Evolutionary conservation across 2,797 vertebrate genomes (phyloP).

Genomic region (Gobionotothen gibberifrons): DNA sequence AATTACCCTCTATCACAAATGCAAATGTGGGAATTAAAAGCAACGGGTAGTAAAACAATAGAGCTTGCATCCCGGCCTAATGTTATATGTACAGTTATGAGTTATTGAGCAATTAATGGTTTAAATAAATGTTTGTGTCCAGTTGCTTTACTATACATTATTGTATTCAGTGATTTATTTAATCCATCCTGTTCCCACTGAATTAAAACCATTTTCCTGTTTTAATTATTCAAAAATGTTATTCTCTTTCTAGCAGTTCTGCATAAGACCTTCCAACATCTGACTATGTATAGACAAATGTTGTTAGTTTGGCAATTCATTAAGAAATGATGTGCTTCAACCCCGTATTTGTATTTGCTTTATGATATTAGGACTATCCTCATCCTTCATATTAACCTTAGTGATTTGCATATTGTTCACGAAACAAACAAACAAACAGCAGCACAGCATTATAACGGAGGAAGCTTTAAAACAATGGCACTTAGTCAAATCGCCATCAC

Average conservation of each 20-base stretch:
- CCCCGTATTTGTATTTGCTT: neutral
- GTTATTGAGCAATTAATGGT: constrained; percentile 67
- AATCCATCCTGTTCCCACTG: neutral
- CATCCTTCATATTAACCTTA: constrained; percentile 1
- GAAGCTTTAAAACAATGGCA: constrained; percentile 57
- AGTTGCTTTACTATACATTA: constrained; percentile 48
- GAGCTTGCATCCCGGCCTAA: constrained; percentile 38
- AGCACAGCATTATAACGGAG: constrained; percentile 17
- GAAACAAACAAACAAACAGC: constrained; percentile 44
- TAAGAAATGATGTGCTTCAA: neutral
- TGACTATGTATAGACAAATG: neutral
- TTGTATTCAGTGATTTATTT: constrained; percentile 31
- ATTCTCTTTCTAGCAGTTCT: neutral
- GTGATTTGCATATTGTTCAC: constrained; percentile 50
- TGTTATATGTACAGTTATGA: constrained; percentile 53
- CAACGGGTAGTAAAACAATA: constrained; percentile 67
- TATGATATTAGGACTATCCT: neutral
- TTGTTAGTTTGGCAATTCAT: neutral
- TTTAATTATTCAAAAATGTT: constrained; percentile 21
- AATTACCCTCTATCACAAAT: constrained; percentile 81
- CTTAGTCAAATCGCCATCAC: constrained; percentile 45
- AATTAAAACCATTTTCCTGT: neutral
- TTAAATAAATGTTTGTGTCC: constrained; percentile 44
- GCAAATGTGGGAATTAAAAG: constrained; percentile 79
- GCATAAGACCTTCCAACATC: constrained; percentile 20